Evolutionary conservation across 2,797 vertebrate genomes (phyloP), one percentile per base, ranked within the genome.

Genomic region (Austrolebias charrua): DNA sequence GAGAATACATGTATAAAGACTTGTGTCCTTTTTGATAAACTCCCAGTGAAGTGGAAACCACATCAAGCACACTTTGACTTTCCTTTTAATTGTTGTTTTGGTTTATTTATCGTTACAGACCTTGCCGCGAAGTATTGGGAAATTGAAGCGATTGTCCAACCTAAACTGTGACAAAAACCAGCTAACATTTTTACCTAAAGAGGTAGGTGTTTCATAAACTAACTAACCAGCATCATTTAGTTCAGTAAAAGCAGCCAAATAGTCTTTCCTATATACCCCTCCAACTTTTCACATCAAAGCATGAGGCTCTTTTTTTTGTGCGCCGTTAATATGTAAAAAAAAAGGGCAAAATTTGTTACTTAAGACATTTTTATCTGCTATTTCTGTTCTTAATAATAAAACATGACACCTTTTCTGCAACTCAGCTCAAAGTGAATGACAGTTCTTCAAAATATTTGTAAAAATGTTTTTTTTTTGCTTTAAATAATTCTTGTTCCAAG

Each of bases 151-250:
- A 83, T 88, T 99, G 75, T 97, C 92, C 82, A 97, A 98, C 91
- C 94, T 99, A 83, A 98, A 99, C 90, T 95, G 94, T 75, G 98
- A 99, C 87, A 93, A 95, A 92, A 99, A 99, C 88, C 95, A 94
- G 83, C 89, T 99, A 84, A 81, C 89, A 18, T 93, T 92, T 66
- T 93, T 99, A 89, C 97, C 97, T 24, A 98, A 97, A 91, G 97
- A 99, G 95, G 98, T 99, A 91, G 66, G 93, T 3, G 28, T 65
- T 49, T 63, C 20, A 7, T 29, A 47, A 35, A 4, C 45, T 45
- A 35, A 5, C 45, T 28, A 33, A 7, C 50, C 40, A 16, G 18
- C 10, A 38, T 12, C 4, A 31, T 52, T 61, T 16, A 20, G 8
- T 20, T 20, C 4, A 55, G 33, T 15, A 33, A 4, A 18, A n/a